These are phyloP conservation scores for Lemur catta DNA, from an alignment of 2,797 vertebrate genomes.

Conservation along the genomic window DNA sequence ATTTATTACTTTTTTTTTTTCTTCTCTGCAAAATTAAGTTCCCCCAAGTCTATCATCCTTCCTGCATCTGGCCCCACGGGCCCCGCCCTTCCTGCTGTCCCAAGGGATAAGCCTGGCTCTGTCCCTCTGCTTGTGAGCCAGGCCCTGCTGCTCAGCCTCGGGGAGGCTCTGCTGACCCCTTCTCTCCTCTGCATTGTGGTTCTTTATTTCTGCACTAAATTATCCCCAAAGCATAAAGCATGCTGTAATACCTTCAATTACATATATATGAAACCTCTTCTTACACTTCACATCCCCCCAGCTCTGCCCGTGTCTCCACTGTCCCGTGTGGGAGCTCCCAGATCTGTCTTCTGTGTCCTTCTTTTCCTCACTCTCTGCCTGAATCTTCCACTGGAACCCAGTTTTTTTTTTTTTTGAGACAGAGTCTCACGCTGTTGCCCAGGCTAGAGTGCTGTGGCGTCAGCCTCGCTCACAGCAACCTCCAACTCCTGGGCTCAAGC, in stretches of 20 bases:
- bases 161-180: not conserved
- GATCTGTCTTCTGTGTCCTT: not conserved
- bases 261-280: not conserved
- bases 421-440: too few relatives aligned
- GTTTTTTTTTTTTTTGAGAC: too few relatives aligned
- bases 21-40: slow-evolving; percentile 33
- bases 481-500: too few relatives aligned
- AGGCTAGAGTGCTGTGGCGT: too few relatives aligned
- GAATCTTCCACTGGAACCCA: not conserved
- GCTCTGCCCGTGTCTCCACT: not conserved
- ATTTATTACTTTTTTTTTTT: not conserved
- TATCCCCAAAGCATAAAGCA: not conserved
- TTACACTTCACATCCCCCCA: rapidly evolving
- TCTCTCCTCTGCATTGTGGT: not conserved
- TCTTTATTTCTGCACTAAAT: not conserved
- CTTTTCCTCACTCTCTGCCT: not conserved
- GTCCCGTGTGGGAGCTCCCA: rapidly evolving
- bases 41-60: not conserved
- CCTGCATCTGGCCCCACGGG: not conserved
- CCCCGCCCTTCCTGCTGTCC: not conserved
- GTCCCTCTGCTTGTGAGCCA: rapidly evolving
- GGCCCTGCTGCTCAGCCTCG: not conserved
- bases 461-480: too few relatives aligned
- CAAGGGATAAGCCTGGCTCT: rapidly evolving
- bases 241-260: not conserved